Percentiles rank a stretch among this genome's conserved stretches.
These are phyloP conservation scores for Alectura lathami DNA, from an alignment of 2,113 vertebrate species.

Conservation along the genomic window DNA sequence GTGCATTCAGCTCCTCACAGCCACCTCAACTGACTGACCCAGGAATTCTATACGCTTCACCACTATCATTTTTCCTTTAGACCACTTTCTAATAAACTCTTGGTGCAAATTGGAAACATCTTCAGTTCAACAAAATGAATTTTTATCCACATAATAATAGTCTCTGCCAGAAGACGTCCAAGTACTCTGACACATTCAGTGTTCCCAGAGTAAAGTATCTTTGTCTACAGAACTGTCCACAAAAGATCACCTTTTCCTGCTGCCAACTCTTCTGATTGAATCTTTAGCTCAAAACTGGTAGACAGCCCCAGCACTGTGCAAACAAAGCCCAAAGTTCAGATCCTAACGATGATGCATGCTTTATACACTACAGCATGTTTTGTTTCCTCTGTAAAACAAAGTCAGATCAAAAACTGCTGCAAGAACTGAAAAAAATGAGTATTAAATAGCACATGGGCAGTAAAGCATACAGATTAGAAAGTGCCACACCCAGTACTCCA, in stretches of 20 bases:
- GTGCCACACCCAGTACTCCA: not conserved
- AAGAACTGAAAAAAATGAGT: not conserved
- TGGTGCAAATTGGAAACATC: not conserved
- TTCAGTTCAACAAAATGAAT: not conserved
- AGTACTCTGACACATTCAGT: not conserved
- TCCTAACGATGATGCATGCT: not conserved
- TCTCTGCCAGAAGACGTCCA: not conserved
- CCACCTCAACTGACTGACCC: not conserved
- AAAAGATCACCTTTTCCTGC: not conserved
- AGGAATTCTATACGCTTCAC: not conserved
- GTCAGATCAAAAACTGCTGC: not conserved
- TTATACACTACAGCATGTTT: not conserved
- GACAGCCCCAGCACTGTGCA: not conserved
- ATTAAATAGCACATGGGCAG: not conserved
- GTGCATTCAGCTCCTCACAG: not conserved
- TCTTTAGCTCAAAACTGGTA: not conserved
- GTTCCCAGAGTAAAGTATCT: not conserved
- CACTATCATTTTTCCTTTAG: not conserved
- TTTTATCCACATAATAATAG: not conserved
- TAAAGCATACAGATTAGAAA: not conserved
- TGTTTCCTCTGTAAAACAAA: not conserved
- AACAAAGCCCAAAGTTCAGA: not conserved
- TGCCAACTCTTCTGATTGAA: not conserved
- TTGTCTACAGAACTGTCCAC: not conserved
- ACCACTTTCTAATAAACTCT: not conserved